phyloP scores from a whole-genome alignment of 2,797 vertebrate genomes.

The Bufotes viridis region DNA sequence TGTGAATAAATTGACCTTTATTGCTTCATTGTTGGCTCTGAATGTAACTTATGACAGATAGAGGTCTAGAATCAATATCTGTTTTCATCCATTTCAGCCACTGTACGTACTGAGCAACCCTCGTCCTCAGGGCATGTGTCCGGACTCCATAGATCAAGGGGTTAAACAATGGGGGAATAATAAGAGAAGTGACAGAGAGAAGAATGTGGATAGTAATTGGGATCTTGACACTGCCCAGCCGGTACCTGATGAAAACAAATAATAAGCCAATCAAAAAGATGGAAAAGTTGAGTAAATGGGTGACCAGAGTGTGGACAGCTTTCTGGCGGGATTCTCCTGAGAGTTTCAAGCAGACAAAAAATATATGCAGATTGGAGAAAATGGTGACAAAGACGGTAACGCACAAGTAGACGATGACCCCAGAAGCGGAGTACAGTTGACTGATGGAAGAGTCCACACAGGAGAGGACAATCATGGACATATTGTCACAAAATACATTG shows the following conservation, averaged over 20 bases:
- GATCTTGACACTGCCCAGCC: not conserved
- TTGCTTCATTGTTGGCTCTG: not conserved
- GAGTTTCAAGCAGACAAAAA: not conserved
- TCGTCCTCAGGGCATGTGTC: slow-evolving; percentile 28
- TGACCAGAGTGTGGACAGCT: slow-evolving; percentile 46
- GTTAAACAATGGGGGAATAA: slow-evolving; percentile 36
- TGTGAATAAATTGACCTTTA: not conserved
- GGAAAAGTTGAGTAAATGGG: slow-evolving; percentile 48
- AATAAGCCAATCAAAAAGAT: slow-evolving; percentile 21
- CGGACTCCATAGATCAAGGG: slow-evolving; percentile 49
- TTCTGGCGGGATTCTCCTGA: slow-evolving; percentile 14
- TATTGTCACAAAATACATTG: slow-evolving; percentile 46
- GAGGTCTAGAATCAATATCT: too few relatives aligned
- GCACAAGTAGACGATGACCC: not conserved
- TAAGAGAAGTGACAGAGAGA: not conserved
- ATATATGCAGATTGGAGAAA: slow-evolving; percentile 32
- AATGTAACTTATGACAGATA: not conserved
- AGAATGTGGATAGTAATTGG: slow-evolving; percentile 6
- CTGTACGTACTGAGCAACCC: not conserved
- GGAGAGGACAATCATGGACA: slow-evolving; percentile 20
- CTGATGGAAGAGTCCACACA: slow-evolving; percentile 23
- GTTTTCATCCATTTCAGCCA: not conserved
- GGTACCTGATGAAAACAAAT: slow-evolving; percentile 20
- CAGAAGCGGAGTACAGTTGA: not conserved
- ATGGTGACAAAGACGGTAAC: not conserved